Conservation (phyloP, 2,113 vertebrate genomes). For the Nothocercus julius region DNA sequence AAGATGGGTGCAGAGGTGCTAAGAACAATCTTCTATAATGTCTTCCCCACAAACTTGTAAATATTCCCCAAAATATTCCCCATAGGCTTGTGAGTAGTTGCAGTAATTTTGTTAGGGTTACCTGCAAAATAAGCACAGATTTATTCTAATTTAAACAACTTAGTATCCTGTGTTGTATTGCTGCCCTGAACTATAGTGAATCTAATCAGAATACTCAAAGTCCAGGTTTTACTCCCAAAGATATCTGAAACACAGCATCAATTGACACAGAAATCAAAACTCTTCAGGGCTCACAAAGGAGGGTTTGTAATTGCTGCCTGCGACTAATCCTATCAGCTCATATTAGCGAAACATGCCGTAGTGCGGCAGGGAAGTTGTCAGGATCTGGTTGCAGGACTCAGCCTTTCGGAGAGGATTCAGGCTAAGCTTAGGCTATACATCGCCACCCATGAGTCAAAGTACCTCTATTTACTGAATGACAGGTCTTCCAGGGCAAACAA, state of each 20-base stretch:
- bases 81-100: not conserved
- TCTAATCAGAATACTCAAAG: not conserved
- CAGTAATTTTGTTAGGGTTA: not conserved
- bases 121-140: not conserved
- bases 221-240: slow-evolving; percentile 29
- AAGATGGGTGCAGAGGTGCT: not conserved
- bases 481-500: slow-evolving; percentile 65
- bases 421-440: slow-evolving; percentile 71
- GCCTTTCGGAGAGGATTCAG: slow-evolving; percentile 72
- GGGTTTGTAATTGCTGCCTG: slow-evolving; percentile 76
- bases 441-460: slow-evolving; percentile 79
- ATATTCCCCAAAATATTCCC: not conserved
- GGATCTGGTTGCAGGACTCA: slow-evolving; percentile 67
- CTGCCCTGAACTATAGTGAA: not conserved
- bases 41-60: not conserved
- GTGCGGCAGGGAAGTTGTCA: slow-evolving; percentile 61
- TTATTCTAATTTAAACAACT: slow-evolving; percentile 1
- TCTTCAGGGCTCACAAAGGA: slow-evolving; percentile 53
- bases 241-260: slow-evolving; percentile 64
- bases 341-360: slow-evolving; percentile 54
- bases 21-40: not conserved
- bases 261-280: slow-evolving; percentile 70
- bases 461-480: slow-evolving; percentile 76
- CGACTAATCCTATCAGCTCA: slow-evolving; percentile 74
- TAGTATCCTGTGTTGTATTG: slow-evolving; percentile 1